phyloP scores from a whole-genome alignment of 2,888 invertebrate genomes.

The Eupeodes luniger region DNA sequence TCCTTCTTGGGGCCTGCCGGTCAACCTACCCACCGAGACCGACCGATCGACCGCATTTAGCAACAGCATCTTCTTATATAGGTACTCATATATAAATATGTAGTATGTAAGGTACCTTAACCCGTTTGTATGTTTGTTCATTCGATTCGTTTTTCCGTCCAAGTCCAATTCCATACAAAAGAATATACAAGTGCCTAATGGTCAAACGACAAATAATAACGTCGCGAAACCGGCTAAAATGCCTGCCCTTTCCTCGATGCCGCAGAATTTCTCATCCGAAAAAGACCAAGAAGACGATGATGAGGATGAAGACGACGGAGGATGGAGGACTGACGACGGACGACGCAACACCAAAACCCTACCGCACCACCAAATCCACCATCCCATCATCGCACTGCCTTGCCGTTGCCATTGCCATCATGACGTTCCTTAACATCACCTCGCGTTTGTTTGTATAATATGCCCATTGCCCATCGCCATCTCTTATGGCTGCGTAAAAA shows the following conservation, averaged over 20 bases:
- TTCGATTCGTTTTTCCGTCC: background rate
- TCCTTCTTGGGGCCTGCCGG: slow-evolving; percentile 61
- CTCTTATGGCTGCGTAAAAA: slow-evolving; percentile 67
- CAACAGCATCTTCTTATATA: slow-evolving; percentile 21
- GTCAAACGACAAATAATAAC: slow-evolving; percentile 74
- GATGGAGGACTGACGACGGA: background rate
- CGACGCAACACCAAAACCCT: slow-evolving; percentile 2
- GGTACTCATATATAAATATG: background rate
- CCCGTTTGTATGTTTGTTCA: background rate
- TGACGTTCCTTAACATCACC: background rate
- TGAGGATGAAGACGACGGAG: background rate
- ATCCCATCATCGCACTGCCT: background rate
- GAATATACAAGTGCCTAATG: slow-evolving; percentile 74
- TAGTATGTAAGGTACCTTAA: slow-evolving; percentile 5
- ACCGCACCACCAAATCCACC: slow-evolving; percentile 2
- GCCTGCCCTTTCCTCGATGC: slow-evolving; percentile 70
- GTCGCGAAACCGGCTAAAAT: slow-evolving; percentile 75
- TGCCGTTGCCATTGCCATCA: background rate
- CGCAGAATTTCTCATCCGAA: slow-evolving; percentile 54
- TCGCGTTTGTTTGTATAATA: background rate
- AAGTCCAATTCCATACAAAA: slow-evolving; percentile 67
- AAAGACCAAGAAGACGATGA: slow-evolving; percentile 13
- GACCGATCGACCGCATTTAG: slow-evolving; percentile 32
- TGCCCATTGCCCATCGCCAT: slow-evolving; percentile 8
- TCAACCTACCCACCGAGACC: slow-evolving; percentile 26